These are phyloP conservation scores for Galeopsomyia nigrocyanea DNA, from an alignment of 2,888 invertebrate genomes.

Conservation along the genomic window DNA sequence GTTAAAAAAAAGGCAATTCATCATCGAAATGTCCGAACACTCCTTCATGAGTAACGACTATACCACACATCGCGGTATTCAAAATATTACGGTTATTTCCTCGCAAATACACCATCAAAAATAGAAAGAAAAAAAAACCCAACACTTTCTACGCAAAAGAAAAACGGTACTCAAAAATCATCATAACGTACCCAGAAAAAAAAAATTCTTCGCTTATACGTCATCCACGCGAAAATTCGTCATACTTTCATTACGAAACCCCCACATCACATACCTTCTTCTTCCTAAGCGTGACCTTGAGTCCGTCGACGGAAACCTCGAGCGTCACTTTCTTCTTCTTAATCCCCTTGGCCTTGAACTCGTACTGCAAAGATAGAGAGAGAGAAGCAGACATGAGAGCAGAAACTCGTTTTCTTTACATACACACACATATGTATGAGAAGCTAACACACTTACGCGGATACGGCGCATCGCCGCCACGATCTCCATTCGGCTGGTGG, in stretches of 20 bases:
- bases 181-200: neutral
- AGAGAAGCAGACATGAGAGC: neutral
- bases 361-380: slow-evolving; percentile 81
- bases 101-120: no score
- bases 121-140: no score
- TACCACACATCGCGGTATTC: no score
- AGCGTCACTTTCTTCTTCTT: slow-evolving; percentile 98
- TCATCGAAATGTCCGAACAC: no score
- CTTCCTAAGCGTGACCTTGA: slow-evolving; percentile 88
- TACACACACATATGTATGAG: neutral
- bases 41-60: no score
- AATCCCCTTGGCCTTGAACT: slow-evolving; percentile 97
- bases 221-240: neutral
- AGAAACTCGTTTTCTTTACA: slow-evolving; percentile 28
- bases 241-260: neutral
- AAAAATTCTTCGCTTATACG: neutral
- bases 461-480: slow-evolving; percentile 99
- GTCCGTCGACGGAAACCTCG: slow-evolving; percentile 95
- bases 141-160: no score
- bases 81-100: no score
- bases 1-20: no score
- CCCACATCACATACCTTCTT: slow-evolving; percentile 73
- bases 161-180: neutral
- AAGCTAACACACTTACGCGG: slow-evolving; percentile 80
- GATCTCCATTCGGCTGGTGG: slow-evolving; percentile 96